These are phyloP conservation scores for Vanacampus margaritifer DNA, from an alignment of 2,113 vertebrate genomes.

Conservation along the genomic window DNA sequence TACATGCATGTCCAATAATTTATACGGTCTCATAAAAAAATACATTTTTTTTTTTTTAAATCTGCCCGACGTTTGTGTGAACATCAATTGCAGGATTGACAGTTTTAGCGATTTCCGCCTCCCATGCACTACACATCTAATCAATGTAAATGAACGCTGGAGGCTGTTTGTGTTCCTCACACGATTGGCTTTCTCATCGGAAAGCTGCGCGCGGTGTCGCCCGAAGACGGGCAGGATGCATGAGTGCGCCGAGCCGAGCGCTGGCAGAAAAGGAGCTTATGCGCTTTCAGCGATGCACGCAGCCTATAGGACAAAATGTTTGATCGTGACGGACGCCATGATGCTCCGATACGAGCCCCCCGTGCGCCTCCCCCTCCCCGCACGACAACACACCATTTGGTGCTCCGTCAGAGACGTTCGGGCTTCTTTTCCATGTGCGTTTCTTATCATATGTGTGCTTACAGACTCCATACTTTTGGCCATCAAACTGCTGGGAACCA, in stretches of 20 bases:
- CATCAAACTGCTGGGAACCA: slow-evolving; percentile 97
- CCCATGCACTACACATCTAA: slow-evolving; percentile 26
- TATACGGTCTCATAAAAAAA: slow-evolving; percentile 10
- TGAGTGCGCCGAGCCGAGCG: too few relatives aligned
- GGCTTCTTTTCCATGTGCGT: slow-evolving; percentile 8
- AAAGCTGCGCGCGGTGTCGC: slow-evolving; percentile 17
- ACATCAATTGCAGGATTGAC: slow-evolving; percentile 26
- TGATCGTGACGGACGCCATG: slow-evolving; percentile 39
- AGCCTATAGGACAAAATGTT: slow-evolving; percentile 41
- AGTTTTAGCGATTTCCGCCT: slow-evolving; percentile 15
- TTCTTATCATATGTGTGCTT: slow-evolving; percentile 36
- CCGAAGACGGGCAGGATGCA: slow-evolving; percentile 31
- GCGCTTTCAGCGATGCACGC: slow-evolving; percentile 27
- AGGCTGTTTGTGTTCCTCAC: slow-evolving; percentile 25
- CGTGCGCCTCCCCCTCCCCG: neutral
- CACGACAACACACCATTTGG: slow-evolving; percentile 13
- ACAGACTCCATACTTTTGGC: slow-evolving; percentile 98
- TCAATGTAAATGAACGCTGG: slow-evolving; percentile 25
- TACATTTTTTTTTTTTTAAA: too few relatives aligned
- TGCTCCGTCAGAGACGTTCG: slow-evolving; percentile 1
- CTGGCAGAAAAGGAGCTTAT: slow-evolving; percentile 45
- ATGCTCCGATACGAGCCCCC: neutral
- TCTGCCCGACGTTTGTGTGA: neutral
- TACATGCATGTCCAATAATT: neutral
- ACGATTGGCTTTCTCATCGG: slow-evolving; percentile 24